Evolutionary conservation across 2,113 vertebrate species (phyloP).

Genomic region (Trematocara variabile): DNA sequence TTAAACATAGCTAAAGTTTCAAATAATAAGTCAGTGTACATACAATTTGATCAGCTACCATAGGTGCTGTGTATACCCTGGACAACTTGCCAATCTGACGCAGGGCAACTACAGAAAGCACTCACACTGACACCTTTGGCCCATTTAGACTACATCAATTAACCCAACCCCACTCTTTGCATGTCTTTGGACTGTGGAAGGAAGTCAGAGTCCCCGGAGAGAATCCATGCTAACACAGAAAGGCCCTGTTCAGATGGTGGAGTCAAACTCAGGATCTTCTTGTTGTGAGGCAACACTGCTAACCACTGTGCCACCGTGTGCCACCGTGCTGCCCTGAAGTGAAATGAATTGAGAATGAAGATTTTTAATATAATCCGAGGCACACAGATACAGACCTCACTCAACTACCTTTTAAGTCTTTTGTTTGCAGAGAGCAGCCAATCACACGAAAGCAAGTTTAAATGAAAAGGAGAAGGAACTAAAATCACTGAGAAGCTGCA

Average conservation of each 20-base stretch:
- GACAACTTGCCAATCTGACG: neutral
- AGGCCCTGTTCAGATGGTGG: fast-evolving
- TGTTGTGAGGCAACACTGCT: neutral
- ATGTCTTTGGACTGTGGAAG: neutral
- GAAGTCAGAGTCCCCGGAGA: neutral
- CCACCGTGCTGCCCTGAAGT: neutral
- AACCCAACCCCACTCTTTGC: neutral
- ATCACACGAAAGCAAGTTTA: neutral
- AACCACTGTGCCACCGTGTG: neutral
- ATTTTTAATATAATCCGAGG: neutral
- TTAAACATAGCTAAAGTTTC: neutral
- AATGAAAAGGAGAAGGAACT: neutral
- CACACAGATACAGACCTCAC: neutral
- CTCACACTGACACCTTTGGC: neutral
- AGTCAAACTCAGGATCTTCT: neutral
- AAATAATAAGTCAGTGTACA: neutral
- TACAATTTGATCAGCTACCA: neutral
- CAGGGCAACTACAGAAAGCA: neutral
- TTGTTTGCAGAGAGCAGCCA: neutral
- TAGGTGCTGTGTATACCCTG: neutral
- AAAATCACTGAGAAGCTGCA: neutral
- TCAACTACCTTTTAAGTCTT: neutral
- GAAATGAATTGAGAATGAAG: neutral
- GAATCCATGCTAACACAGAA: neutral
- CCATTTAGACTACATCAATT: neutral